A percentile compares a stretch with the other conserved stretches of the same genome.
phyloP scores from a whole-genome alignment of 2,797 vertebrate genomes.

The Lepilemur septentrionalis region DNA sequence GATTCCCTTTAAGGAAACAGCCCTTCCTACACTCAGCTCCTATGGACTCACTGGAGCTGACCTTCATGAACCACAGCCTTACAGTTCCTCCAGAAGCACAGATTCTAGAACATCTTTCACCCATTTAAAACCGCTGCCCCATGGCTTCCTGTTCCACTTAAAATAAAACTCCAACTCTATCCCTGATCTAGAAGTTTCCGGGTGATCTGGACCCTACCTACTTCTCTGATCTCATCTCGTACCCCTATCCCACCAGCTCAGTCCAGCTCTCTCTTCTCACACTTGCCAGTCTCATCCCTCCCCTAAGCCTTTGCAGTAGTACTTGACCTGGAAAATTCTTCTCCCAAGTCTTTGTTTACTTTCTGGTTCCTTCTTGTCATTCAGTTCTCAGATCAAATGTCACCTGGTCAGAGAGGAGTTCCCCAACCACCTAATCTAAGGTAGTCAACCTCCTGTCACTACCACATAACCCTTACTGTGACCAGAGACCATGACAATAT shows the following conservation, averaged over 20 bases:
- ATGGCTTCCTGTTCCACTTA: not conserved
- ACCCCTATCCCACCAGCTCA: rapidly evolving
- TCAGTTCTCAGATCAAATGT: not conserved
- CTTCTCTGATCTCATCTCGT: not conserved
- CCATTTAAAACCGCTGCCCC: rapidly evolving
- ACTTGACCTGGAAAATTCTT: not conserved
- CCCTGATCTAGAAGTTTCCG: not conserved
- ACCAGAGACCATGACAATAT: not conserved
- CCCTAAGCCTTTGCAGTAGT: not conserved
- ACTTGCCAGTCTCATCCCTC: not conserved
- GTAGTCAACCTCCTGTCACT: not conserved
- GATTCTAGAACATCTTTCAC: not conserved
- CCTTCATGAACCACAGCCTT: not conserved
- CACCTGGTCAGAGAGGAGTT: not conserved
- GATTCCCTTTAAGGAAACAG: not conserved
- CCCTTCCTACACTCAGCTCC: not conserved
- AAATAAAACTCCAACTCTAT: not conserved
- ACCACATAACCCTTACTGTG: not conserved
- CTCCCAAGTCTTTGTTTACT: not conserved
- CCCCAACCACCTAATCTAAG: not conserved
- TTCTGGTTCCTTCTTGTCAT: not conserved
- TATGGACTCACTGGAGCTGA: not conserved
- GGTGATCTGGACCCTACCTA: not conserved
- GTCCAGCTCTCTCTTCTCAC: not conserved
- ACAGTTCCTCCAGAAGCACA: not conserved